A percentile compares a stretch with the other conserved stretches of the same genome.
Evolutionary conservation across 2,797 vertebrate genomes (phyloP).

Genomic region (Rhabdophis nuchalis): DNA sequence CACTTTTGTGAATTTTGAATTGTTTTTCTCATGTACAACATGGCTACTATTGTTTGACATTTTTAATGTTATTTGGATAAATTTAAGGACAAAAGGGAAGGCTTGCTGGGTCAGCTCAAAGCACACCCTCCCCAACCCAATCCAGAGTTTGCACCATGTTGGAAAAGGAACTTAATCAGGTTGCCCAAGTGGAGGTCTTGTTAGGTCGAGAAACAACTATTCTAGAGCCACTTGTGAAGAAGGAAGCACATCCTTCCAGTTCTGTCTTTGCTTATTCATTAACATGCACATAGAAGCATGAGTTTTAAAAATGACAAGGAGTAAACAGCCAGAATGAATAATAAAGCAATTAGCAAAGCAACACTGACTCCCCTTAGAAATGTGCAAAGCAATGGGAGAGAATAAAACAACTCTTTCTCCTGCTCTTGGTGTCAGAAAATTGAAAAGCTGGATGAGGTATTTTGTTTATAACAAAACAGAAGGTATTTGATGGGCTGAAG

Average conservation of each 20-base stretch:
- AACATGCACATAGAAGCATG: background rate
- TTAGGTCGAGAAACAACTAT: background rate
- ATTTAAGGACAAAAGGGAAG: background rate
- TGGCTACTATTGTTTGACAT: background rate
- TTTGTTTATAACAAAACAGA: constrained; percentile 12
- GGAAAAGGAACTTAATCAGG: background rate
- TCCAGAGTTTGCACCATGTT: background rate
- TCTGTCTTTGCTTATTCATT: background rate
- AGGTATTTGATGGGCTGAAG: background rate
- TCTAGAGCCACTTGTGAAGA: background rate
- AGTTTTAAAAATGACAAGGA: background rate
- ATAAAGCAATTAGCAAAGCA: constrained; percentile 28
- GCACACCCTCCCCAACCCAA: background rate
- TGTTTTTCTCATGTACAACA: background rate
- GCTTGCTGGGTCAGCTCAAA: background rate
- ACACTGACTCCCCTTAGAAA: constrained; percentile 14
- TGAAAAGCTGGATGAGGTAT: background rate
- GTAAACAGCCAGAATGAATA: constrained; percentile 18
- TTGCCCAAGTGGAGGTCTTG: background rate
- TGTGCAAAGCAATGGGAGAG: background rate
- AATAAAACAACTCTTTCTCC: background rate
- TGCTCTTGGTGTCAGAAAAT: background rate
- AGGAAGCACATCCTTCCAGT: background rate
- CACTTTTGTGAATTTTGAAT: background rate
- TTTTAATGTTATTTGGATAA: background rate